Evolutionary conservation across 2,888 invertebrate species (phyloP).

Genomic region (Leucoma salicis): DNA sequence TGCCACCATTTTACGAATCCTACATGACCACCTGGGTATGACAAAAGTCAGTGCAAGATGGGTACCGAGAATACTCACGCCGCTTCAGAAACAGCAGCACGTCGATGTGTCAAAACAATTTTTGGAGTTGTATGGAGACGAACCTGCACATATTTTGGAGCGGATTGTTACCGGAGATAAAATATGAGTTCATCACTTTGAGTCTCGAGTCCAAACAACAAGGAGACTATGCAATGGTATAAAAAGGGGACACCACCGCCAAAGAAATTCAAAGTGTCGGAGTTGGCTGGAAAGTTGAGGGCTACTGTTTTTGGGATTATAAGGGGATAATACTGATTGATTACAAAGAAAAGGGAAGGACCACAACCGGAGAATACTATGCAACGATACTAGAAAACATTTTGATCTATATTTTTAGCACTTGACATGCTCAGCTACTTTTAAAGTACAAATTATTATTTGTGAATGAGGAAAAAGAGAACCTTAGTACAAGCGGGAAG

Average conservation of each 20-base stretch:
- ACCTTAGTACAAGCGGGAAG: too few relatives aligned
- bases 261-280: background rate
- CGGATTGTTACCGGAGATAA: slow-evolving; percentile 2
- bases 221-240: background rate
- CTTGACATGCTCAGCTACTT: too few relatives aligned
- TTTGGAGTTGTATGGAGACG: slow-evolving; percentile 1
- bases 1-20: background rate
- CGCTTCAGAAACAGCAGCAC: too few relatives aligned
- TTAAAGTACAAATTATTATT: too few relatives aligned
- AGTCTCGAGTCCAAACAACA: background rate
- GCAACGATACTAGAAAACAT: too few relatives aligned
- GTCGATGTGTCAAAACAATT: slow-evolving; percentile 3
- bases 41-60: too few relatives aligned
- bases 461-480: too few relatives aligned
- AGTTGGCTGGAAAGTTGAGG: background rate
- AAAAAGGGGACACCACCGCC: slow-evolving; percentile 3
- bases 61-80: too few relatives aligned
- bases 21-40: slow-evolving; percentile 20
- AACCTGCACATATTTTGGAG: slow-evolving; percentile 4
- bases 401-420: too few relatives aligned
- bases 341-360: slow-evolving; percentile 3
- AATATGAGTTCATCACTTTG: slow-evolving; percentile 3
- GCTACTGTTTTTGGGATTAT: slow-evolving; percentile 1
- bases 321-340: slow-evolving; percentile 4
- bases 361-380: slow-evolving; percentile 3